Percentiles rank a stretch among this genome's conserved stretches.
These are phyloP conservation scores for Notamacropus eugenii DNA, from an alignment of 2,797 vertebrate genomes.

Conservation along the genomic window DNA sequence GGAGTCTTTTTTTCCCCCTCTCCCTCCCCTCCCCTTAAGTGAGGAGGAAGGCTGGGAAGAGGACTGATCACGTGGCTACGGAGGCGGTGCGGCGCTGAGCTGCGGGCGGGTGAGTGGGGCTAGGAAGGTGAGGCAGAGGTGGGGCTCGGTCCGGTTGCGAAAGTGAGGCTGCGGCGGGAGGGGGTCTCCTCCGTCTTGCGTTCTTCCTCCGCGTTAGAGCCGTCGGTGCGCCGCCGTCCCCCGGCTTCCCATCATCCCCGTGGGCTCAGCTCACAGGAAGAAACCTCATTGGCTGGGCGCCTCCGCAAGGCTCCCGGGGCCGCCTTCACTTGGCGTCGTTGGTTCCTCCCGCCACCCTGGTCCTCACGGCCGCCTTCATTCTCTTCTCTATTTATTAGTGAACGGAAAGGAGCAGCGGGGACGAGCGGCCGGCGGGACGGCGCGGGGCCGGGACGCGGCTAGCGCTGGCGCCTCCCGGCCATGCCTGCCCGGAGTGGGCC, in stretches of 20 bases:
- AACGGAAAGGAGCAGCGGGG: neutral
- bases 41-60: conserved; percentile 9
- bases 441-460: neutral
- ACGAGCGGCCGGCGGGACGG: neutral
- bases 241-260: conserved; percentile 62
- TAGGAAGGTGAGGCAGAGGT: neutral
- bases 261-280: conserved; percentile 60
- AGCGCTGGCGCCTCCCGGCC: conserved; percentile 23
- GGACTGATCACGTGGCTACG: conserved; percentile 61
- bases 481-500: conserved; percentile 36
- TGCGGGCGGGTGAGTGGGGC: conserved; percentile 9
- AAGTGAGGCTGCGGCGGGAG: neutral
- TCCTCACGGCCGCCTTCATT: neutral
- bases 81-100: neutral
- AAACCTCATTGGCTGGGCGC: conserved; percentile 62
- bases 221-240: neutral
- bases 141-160: conserved; percentile 35
- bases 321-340: conserved; percentile 46
- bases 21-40: conserved; percentile 14
- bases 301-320: neutral
- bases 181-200: neutral
- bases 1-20: conserved; percentile 69
- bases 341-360: neutral
- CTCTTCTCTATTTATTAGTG: neutral
- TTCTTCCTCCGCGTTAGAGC: conserved; percentile 18